Evolutionary conservation across 2,888 invertebrate species (phyloP).

Genomic region (Philaethria dido): DNA sequence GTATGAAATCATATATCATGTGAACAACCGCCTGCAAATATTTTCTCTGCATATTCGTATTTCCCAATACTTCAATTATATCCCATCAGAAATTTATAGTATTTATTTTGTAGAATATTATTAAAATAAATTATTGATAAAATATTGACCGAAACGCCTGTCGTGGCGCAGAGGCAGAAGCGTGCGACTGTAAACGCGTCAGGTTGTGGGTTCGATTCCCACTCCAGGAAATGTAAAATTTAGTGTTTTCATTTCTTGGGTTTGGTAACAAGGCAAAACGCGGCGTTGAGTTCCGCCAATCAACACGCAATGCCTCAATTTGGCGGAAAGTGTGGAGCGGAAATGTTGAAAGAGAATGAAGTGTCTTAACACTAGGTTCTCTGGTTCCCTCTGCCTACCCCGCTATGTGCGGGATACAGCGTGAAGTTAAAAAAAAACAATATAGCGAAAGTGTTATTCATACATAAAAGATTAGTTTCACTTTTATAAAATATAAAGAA

Average conservation of each 20-base stretch:
- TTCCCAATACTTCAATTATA: background rate
- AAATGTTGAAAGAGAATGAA: background rate
- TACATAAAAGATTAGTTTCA: background rate
- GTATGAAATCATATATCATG: conserved; percentile 35
- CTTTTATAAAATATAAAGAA: background rate
- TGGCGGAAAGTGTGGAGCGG: background rate
- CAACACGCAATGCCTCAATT: background rate
- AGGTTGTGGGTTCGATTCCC: background rate
- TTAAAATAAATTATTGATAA: no score
- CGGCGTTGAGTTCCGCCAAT: background rate
- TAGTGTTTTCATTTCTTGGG: background rate
- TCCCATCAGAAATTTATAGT: background rate
- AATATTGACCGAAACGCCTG: no score
- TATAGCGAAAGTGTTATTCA: background rate
- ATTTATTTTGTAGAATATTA: no score
- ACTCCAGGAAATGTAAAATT: background rate
- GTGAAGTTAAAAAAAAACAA: no score
- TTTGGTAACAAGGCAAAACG: no score
- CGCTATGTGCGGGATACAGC: no score
- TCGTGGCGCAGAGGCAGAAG: no score
- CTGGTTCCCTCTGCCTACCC: no score
- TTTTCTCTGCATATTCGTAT: conserved; percentile 2
- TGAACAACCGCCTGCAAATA: conserved; percentile 26
- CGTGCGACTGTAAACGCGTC: no score
- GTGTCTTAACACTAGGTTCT: background rate